Evolutionary conservation across 2,888 invertebrate species (phyloP), one percentile per base, ranked within the genome.

Genomic region (Rotaria socialis): DNA sequence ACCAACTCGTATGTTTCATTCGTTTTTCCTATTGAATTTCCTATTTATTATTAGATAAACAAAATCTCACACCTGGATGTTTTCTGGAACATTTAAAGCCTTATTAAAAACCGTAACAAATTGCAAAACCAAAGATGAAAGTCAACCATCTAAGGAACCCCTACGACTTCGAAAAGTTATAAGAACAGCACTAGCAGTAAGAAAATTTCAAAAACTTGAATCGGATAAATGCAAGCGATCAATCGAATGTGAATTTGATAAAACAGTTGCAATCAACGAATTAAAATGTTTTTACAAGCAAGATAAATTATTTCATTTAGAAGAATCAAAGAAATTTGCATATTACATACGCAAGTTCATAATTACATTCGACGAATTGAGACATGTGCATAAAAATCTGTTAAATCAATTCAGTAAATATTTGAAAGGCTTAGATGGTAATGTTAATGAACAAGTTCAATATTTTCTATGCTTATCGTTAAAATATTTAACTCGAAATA

Each of bases 401-500:
- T 8, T 41, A 74, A 27, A 41, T 74, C 41, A 74, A 74, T 74
- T 74, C 35, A 41, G 19, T 41, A 74, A 74, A 16, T 74, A 19
- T 74, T 74, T 74, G 41, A 41, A 74, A 74, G 8, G 7, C 41
- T 74, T 74, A 35, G 41, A 74, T 74, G 74, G 41, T 22, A 74
- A 74, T 74, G 22, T 74, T 74, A 22, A 74, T 41, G 41, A 74
- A 74, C 74, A 74, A 35, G 35, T 74, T 74, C 74, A 74, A 22
- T 74, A 35, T 74, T 35, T 74, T 35, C 74, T 35, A 41, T 74
- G 19, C 14, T 14, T 41, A 41, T 74, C 74, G 41, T 74, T 74
- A 41, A 74, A 74, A 24, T 74, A 74, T 74, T 74, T 74, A 74
- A 74, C 74, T 74, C 74, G 41, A 74, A 74, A 74, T 74, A 74